Conservation (phyloP, 2,888 invertebrate genomes). For the Cylindroiulus punctatus region DNA sequence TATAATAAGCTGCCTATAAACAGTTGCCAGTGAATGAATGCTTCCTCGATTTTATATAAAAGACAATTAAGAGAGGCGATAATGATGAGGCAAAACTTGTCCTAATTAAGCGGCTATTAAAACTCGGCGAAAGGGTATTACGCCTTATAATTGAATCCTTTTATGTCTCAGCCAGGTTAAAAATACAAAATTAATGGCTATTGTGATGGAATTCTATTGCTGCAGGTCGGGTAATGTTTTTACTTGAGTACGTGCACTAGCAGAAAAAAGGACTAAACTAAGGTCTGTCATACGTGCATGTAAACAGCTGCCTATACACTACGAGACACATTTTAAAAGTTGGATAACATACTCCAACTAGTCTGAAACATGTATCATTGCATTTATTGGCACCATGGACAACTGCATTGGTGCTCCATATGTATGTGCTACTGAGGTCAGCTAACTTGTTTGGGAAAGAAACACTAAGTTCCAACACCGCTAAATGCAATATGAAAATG, state of each 20-base stretch:
- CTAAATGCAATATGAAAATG: too few relatives aligned
- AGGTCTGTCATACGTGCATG: too few relatives aligned
- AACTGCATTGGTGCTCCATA: too few relatives aligned
- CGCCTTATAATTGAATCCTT: constrained; percentile 17
- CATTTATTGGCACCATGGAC: too few relatives aligned
- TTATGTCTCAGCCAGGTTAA: not conserved
- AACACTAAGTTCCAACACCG: too few relatives aligned
- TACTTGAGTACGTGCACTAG: not conserved
- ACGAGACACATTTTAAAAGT: too few relatives aligned
- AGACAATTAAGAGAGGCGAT: constrained; percentile 19
- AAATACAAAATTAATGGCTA: constrained; percentile 16
- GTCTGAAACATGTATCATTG: too few relatives aligned
- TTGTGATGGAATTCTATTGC: constrained; percentile 7
- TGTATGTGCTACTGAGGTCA: too few relatives aligned
- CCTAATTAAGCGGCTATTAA: not conserved
- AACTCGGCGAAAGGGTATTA: not conserved
- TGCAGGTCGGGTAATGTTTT: constrained; percentile 22
- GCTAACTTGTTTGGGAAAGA: too few relatives aligned
- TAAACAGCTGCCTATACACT: too few relatives aligned
- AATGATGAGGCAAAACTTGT: constrained; percentile 33
- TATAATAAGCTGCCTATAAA: not conserved
- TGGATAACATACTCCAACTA: too few relatives aligned
- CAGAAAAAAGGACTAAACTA: not conserved
- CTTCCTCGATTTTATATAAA: constrained; percentile 16
- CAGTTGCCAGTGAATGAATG: not conserved